A percentile compares a stretch with the other conserved stretches of the same genome.
phyloP scores from a whole-genome alignment of 2,113 vertebrate genomes.

The Suricata suricatta region DNA sequence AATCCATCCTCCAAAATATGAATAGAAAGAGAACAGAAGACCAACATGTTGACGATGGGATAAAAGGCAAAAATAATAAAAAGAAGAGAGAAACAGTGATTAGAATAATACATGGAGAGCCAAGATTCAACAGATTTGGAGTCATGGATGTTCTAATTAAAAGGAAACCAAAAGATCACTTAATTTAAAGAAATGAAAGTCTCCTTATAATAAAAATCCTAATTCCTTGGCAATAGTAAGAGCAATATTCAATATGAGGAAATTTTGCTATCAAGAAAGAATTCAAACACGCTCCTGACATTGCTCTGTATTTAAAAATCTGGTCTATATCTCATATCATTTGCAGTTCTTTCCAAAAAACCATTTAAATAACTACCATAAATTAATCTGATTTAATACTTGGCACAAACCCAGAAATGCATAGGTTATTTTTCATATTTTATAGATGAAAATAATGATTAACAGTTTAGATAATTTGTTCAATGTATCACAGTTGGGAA shows the following conservation, averaged over 20 bases:
- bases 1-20: not conserved
- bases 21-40: slow-evolving; percentile 23
- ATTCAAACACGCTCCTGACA: not conserved
- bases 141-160: not conserved
- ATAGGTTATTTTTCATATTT: slow-evolving; percentile 23
- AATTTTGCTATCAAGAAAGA: slow-evolving; percentile 23
- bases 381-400: slow-evolving; percentile 17
- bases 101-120: not conserved
- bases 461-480: slow-evolving; percentile 4
- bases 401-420: not conserved
- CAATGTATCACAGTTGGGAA: not conserved
- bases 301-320: not conserved
- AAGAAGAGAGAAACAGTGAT: not conserved
- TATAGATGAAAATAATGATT: not conserved
- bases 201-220: slow-evolving; percentile 30
- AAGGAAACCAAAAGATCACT: slow-evolving; percentile 2
- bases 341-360: slow-evolving; percentile 4
- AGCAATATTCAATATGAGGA: slow-evolving; percentile 27
- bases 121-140: slow-evolving; percentile 15
- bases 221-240: not conserved
- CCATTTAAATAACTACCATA: not conserved
- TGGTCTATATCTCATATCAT: not conserved
- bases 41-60: not conserved
- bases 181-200: slow-evolving; percentile 1
- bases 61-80: slow-evolving; percentile 10